Percentiles rank a stretch among this genome's conserved stretches.
Conservation (phyloP, 2,888 invertebrate genomes). For the Macaria liturata region DNA sequence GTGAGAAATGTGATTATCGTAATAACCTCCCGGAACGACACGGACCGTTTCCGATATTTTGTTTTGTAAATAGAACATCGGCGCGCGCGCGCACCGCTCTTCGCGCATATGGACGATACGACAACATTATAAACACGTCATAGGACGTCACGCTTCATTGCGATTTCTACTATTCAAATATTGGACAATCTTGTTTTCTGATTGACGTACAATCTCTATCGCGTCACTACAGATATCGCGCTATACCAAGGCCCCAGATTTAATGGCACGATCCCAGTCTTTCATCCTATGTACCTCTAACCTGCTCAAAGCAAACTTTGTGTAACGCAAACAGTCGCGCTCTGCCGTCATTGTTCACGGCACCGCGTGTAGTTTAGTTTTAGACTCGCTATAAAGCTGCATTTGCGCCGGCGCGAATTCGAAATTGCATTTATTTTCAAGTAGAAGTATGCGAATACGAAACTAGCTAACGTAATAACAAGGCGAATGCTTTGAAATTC, state of each 20-base stretch:
- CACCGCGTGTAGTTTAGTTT: not conserved
- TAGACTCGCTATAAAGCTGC: not conserved
- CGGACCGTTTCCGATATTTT: slow-evolving; percentile 61
- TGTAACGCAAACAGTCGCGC: not conserved
- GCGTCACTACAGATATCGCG: too few species aligned
- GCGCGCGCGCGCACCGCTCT: not conserved
- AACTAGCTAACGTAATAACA: too few species aligned
- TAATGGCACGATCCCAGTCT: too few species aligned
- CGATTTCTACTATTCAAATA: too few species aligned
- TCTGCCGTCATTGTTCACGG: not conserved
- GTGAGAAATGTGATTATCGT: slow-evolving; percentile 79
- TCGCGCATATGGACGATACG: slow-evolving; percentile 2
- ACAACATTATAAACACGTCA: too few species aligned
- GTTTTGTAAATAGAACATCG: slow-evolving; percentile 53
- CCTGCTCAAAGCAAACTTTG: not conserved
- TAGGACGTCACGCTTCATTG: slow-evolving; percentile 1
- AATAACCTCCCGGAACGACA: slow-evolving; percentile 74
- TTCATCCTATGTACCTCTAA: not conserved
- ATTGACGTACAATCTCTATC: too few species aligned
- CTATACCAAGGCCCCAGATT: too few species aligned
- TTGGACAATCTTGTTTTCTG: too few species aligned
- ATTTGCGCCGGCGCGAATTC: too few species aligned
- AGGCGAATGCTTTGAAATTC: too few species aligned
- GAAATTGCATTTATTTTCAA: too few species aligned
- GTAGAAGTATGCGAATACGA: too few species aligned